Evolutionary conservation across 2,888 invertebrate species (phyloP), one percentile per base, ranked within the genome.

Genomic region (Drosophila crucigera): DNA sequence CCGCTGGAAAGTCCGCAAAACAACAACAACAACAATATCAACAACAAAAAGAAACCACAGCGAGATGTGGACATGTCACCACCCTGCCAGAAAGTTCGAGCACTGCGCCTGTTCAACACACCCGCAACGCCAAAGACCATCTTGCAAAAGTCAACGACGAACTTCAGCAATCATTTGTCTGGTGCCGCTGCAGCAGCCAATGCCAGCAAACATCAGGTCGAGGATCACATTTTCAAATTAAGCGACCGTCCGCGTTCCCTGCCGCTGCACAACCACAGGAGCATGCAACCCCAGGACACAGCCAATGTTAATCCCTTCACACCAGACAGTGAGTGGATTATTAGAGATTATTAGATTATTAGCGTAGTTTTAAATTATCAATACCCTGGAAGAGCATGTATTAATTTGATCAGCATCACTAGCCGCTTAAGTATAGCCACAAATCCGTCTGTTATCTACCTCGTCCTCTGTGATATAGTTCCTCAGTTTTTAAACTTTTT

Each of bases 281-380:
- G 85, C 76, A 81, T 91, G 66, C 86, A 91, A 68, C 83, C 89
- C 2, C 90, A 91, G 73, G 91, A 91, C 53, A 90, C 91, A 0
- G 97, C 96, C 35, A 98, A 97, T 93, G 95, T 97, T 53, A 98
- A 98, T 94, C 98, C 98, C 0, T 98, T 98, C 87, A 97, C 97
- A 6, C 97, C 97, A 6, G 96, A 96, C 87, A 96, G 96, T 96
- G 92, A 92, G 93, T 89, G 9, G 9, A 47, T 25, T 47, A 47
- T 4, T 47, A 7, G 4, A 22, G 30, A 30, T 30, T 43, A 7
- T 3, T 14, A 22, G 22, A 22, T 47, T 7, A 25, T 25, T 25
- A 47, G 7, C 4, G 16, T 9, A 16, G 16, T 47, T 43, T 16
- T 47, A 16, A 47, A 25, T 22, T 1, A 11, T 22, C 11, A 22